phyloP scores from a whole-genome alignment of 2,113 vertebrate species.

The Aldabrachelys gigantea region DNA sequence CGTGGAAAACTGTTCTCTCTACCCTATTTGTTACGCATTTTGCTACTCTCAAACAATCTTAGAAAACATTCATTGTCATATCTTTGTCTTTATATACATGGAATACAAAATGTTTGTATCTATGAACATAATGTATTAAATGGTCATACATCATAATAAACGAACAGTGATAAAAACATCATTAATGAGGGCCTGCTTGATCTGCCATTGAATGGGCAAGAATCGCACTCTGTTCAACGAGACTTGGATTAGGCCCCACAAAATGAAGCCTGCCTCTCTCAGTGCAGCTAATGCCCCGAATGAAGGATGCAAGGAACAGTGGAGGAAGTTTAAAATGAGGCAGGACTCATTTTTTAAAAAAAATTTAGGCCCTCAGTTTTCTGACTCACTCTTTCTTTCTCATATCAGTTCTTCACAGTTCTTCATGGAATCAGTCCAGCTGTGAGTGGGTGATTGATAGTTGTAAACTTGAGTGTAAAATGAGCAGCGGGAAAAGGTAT shows the following conservation, averaged over 20 bases:
- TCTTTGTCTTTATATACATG: background rate
- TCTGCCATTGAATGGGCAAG: background rate
- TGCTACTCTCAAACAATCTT: background rate
- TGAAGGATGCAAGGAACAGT: accelerated
- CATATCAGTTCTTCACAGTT: background rate
- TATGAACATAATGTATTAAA: background rate
- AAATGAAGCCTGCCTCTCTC: accelerated
- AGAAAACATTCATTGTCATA: background rate
- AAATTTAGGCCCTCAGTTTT: no score
- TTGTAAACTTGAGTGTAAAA: background rate
- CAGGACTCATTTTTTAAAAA: no score
- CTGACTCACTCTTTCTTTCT: background rate
- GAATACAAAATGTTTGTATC: background rate
- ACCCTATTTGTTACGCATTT: background rate
- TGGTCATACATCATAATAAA: background rate
- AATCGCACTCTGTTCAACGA: no score
- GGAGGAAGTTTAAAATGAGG: background rate
- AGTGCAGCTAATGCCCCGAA: background rate
- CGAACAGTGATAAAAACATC: background rate
- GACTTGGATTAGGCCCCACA: background rate
- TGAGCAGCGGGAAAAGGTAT: background rate
- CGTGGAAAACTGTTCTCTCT: background rate
- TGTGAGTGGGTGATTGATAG: accelerated
- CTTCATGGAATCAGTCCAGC: background rate
- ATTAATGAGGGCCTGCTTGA: background rate